Conservation (phyloP, 2,113 vertebrate species). For the Tragelaphus scriptus region DNA sequence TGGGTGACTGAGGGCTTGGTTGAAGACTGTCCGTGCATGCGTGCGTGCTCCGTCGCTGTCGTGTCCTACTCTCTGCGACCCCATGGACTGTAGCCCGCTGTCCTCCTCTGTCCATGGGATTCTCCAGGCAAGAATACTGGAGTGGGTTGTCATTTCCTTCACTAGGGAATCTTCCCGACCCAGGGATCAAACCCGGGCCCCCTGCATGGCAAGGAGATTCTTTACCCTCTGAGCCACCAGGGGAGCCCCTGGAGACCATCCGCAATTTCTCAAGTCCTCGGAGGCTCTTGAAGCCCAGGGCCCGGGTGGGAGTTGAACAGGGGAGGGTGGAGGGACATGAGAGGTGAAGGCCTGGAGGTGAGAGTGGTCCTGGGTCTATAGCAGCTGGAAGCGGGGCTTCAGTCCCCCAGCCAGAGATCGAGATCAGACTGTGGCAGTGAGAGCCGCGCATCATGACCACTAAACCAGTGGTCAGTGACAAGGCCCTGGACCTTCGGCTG, state of each 20-base stretch:
- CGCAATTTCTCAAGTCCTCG: neutral
- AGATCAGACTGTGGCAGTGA: neutral
- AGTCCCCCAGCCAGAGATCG: neutral
- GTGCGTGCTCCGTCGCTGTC: rapidly evolving
- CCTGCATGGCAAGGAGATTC: neutral
- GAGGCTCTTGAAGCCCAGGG: rapidly evolving
- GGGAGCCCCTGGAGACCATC: neutral
- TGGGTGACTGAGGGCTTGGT: neutral
- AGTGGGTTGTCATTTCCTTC: neutral
- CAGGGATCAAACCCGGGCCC: neutral
- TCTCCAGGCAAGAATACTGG: neutral
- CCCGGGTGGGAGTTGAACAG: neutral
- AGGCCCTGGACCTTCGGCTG: neutral
- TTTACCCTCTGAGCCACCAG: neutral
- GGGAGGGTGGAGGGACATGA: too few species aligned
- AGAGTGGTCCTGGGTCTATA: neutral
- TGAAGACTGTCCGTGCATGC: neutral
- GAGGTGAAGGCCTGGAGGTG: neutral
- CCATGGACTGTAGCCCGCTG: neutral
- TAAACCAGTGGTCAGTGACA: neutral
- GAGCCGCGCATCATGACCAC: neutral
- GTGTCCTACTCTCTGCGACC: neutral
- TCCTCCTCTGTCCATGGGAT: neutral
- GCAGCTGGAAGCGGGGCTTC: neutral
- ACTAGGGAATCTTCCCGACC: neutral